Evolutionary conservation across 2,797 vertebrate genomes (phyloP).

Genomic region (Paguma larvata): DNA sequence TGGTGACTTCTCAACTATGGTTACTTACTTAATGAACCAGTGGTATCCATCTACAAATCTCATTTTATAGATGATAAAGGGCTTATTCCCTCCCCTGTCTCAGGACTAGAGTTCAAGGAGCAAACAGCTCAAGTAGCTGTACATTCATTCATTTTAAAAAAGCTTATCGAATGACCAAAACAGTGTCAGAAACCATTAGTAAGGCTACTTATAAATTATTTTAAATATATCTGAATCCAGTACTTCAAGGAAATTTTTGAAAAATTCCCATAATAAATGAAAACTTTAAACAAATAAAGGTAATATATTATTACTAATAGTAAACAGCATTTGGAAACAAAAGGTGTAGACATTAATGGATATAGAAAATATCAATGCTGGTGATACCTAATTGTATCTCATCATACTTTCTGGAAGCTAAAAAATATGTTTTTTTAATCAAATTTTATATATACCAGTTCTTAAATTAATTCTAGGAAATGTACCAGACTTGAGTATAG

Average conservation of each 20-base stretch:
- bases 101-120: neutral
- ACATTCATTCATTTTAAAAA: constrained; percentile 22
- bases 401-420: constrained; percentile 53
- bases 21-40: constrained; percentile 58
- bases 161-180: neutral
- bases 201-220: constrained; percentile 48
- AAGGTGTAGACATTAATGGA: neutral
- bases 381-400: constrained; percentile 3
- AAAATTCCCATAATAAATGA: constrained; percentile 35
- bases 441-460: constrained; percentile 42
- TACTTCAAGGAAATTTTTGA: constrained; percentile 33
- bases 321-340: constrained; percentile 54
- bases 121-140: neutral
- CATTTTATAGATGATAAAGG: constrained; percentile 40
- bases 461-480: constrained; percentile 64
- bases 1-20: neutral
- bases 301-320: neutral
- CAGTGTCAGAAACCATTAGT: neutral
- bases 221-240: constrained; percentile 16
- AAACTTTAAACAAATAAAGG: constrained; percentile 56
- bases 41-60: neutral
- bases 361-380: neutral
- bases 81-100: neutral
- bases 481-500: constrained; percentile 53
- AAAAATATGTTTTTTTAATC: constrained; percentile 23